phyloP scores from a whole-genome alignment of 2,888 invertebrate species.

The Onchidella celtica region DNA sequence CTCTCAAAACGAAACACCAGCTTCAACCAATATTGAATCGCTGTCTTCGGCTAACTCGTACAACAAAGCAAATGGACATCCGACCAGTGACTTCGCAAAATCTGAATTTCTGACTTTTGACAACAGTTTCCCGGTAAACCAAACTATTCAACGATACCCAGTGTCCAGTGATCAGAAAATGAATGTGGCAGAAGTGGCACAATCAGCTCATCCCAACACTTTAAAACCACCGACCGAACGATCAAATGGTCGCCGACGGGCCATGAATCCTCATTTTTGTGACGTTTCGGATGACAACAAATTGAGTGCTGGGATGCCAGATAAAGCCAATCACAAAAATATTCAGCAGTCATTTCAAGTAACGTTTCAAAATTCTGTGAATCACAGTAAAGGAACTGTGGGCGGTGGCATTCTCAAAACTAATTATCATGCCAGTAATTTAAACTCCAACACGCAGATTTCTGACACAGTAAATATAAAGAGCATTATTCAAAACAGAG shows the following conservation, averaged over 20 bases:
- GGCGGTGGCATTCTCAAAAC: neutral
- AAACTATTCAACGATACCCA: too few species aligned
- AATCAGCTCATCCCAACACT: too few species aligned
- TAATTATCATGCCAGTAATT: neutral
- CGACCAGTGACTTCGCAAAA: too few species aligned
- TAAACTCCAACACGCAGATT: neutral
- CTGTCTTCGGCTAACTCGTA: too few species aligned
- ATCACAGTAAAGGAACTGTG: neutral
- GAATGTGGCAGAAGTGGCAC: too few species aligned
- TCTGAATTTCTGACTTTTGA: too few species aligned
- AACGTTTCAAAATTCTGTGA: conserved; percentile 3
- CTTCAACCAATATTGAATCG: too few species aligned
- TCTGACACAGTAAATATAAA: neutral
- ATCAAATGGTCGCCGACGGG: neutral
- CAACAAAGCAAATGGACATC: too few species aligned
- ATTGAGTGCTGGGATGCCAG: neutral
- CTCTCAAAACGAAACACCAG: too few species aligned
- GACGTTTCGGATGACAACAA: neutral
- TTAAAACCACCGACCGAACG: neutral
- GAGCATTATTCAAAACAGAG: neutral
- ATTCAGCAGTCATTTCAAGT: neutral
- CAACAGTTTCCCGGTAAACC: too few species aligned
- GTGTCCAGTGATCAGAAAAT: too few species aligned
- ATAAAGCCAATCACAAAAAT: neutral
- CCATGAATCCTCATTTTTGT: neutral